These are phyloP conservation scores for Eulemur macaco DNA, from an alignment of 2,113 vertebrate species.

Conservation along the genomic window DNA sequence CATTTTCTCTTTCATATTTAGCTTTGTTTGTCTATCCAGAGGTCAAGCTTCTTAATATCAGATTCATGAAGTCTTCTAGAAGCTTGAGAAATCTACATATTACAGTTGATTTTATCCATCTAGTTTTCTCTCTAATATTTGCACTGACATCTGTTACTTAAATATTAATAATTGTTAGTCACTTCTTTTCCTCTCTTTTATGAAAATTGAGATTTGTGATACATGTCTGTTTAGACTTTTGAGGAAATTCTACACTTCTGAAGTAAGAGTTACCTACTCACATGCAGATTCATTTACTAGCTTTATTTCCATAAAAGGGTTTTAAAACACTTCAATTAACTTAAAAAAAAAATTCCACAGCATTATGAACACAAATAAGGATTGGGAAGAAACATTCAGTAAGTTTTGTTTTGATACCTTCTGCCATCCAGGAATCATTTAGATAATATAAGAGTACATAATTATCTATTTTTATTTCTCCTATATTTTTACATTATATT, in stretches of 20 bases:
- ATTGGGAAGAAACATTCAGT: background rate
- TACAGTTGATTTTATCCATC: background rate
- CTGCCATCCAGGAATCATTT: background rate
- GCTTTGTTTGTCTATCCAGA: background rate
- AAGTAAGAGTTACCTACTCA: background rate
- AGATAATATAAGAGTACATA: background rate
- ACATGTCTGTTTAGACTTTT: background rate
- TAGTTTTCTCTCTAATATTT: background rate
- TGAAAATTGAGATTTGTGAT: background rate
- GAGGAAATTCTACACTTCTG: background rate
- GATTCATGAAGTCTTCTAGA: background rate
- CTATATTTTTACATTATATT: background rate
- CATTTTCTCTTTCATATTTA: background rate
- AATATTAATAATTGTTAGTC: background rate
- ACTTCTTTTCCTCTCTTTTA: background rate
- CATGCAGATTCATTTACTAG: background rate
- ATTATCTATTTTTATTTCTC: background rate
- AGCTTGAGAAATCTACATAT: background rate
- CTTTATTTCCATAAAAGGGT: background rate
- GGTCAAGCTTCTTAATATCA: background rate
- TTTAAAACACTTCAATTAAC: background rate
- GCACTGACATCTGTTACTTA: background rate
- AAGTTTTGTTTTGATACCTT: background rate
- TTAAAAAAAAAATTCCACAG: background rate
- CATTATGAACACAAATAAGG: background rate